Conservation (phyloP, 2,797 vertebrate genomes). For the Pseudocheirus occidentalis region DNA sequence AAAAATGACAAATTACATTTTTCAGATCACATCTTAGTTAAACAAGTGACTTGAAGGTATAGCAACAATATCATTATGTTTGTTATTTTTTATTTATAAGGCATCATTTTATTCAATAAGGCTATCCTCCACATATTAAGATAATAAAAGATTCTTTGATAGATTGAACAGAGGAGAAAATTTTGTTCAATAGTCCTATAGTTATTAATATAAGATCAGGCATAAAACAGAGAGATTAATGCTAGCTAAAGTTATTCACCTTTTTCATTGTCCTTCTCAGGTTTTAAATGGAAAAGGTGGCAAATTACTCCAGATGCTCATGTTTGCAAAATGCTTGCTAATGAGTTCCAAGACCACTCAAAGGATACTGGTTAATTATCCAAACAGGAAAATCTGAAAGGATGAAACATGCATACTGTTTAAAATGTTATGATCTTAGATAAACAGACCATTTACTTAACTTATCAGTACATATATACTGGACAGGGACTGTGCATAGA, state of each 20-base stretch:
- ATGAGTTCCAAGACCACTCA: neutral
- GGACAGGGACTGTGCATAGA: neutral
- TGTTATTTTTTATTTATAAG: neutral
- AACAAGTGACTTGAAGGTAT: neutral
- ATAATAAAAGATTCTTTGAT: neutral
- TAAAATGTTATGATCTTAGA: neutral
- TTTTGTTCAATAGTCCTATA: neutral
- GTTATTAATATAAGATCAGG: neutral
- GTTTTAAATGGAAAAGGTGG: neutral
- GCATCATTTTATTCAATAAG: neutral
- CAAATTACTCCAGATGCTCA: neutral
- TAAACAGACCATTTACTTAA: neutral
- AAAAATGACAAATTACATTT: neutral
- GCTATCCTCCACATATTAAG: neutral
- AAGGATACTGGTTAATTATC: neutral
- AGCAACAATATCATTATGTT: neutral
- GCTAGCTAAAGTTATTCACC: neutral
- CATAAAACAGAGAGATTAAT: neutral
- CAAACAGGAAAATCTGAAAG: neutral
- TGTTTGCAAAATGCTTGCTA: neutral
- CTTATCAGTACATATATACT: neutral
- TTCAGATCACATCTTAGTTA: neutral
- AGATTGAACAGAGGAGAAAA: neutral
- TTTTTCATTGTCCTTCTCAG: neutral
- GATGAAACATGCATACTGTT: neutral